Percentiles rank a stretch among this genome's conserved stretches.
phyloP scores from a whole-genome alignment of 1,140 invertebrate genomes.

The Sweltsa coloradensis region DNA sequence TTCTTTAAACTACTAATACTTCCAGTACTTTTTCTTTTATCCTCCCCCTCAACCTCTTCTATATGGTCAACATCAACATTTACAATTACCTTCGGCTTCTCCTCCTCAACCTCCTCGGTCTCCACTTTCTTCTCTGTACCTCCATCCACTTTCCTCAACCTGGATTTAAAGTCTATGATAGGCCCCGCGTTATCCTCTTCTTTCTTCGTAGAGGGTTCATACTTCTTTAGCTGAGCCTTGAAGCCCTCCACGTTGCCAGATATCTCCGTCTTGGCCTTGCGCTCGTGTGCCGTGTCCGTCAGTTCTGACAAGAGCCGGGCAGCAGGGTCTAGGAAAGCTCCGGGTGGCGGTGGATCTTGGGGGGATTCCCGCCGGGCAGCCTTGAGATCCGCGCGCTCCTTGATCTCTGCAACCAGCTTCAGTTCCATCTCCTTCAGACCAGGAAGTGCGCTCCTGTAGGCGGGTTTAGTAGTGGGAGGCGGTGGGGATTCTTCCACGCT shows the following conservation, averaged over 20 bases:
- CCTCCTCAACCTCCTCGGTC: slow-evolving; percentile 33
- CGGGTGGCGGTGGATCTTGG: slow-evolving; percentile 6
- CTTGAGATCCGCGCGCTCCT: slow-evolving; percentile 57
- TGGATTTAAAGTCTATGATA: slow-evolving; percentile 75
- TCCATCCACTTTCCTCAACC: slow-evolving; percentile 67
- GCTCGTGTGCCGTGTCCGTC: slow-evolving; percentile 21
- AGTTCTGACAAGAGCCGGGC: slow-evolving; percentile 65
- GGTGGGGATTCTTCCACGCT: neutral
- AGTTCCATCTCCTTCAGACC: slow-evolving; percentile 67
- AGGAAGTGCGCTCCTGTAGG: slow-evolving; percentile 19
- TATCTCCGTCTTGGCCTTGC: slow-evolving; percentile 22
- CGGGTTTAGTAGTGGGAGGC: neutral
- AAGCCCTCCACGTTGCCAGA: slow-evolving; percentile 28
- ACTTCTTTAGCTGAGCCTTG: slow-evolving; percentile 52
- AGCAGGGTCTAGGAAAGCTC: slow-evolving; percentile 45
- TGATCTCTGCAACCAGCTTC: slow-evolving; percentile 68
- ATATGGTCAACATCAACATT: slow-evolving; percentile 8
- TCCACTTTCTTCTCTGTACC: slow-evolving; percentile 15
- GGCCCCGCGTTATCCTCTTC: slow-evolving; percentile 31
- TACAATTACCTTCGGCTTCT: slow-evolving; percentile 8
- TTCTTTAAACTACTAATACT: slow-evolving; percentile 88
- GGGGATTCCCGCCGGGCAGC: slow-evolving; percentile 13
- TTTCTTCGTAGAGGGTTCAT: slow-evolving; percentile 39
- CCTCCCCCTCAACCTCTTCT: slow-evolving; percentile 52
- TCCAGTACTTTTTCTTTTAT: slow-evolving; percentile 82